Conservation (phyloP, 2,888 invertebrate genomes). For the Podotricha telesiphe region DNA sequence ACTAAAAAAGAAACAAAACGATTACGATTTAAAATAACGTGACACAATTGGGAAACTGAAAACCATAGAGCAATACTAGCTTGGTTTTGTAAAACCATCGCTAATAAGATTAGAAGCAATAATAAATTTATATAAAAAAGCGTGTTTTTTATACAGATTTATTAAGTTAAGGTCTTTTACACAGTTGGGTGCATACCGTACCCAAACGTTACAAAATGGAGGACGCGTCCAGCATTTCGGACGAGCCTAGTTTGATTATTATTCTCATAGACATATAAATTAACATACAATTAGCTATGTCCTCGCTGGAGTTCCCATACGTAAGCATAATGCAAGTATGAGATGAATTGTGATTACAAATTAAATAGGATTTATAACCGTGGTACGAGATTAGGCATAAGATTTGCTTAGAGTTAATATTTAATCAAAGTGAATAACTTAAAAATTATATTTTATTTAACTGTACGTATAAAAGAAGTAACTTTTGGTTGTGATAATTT, state of each 20-base stretch:
- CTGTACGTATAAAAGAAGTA: no score
- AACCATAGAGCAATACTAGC: slow-evolving; percentile 4
- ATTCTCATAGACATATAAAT: slow-evolving; percentile 39
- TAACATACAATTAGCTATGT: slow-evolving; percentile 43
- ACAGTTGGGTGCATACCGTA: neutral
- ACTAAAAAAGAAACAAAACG: no score
- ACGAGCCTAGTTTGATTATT: slow-evolving; percentile 41
- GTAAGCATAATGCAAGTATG: neutral
- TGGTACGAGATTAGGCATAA: no score
- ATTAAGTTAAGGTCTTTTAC: no score
- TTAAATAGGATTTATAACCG: neutral
- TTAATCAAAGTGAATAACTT: no score
- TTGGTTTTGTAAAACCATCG: slow-evolving; percentile 24
- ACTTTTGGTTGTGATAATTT: no score
- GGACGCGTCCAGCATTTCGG: slow-evolving; percentile 20
- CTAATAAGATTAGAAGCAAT: neutral
- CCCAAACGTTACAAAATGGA: neutral
- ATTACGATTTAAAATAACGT: neutral
- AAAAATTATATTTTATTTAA: no score
- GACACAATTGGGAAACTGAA: slow-evolving; percentile 14
- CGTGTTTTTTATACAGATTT: no score
- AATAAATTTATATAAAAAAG: no score
- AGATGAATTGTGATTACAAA: slow-evolving; percentile 14
- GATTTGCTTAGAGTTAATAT: no score
- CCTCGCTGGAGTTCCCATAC: slow-evolving; percentile 27